These are phyloP conservation scores for mouse (Mus musculus) DNA, from an alignment of 2,113 vertebrate species.

Conservation along the genomic window GRCm39 chr1:179810001-179810500, in stretches of 20 bases:
- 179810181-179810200: background rate
- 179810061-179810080: background rate
- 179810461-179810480: background rate
- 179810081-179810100: background rate
- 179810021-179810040: background rate
- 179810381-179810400: background rate
- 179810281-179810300: background rate
- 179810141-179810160: background rate
- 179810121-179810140: too few species aligned
- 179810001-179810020: background rate
- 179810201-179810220: background rate
- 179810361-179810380: background rate
- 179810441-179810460: background rate
- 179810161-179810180: conserved; percentile 4
- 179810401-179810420: background rate
- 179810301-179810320: background rate
- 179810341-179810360: background rate
- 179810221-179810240: background rate
- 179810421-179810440: background rate
- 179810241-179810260: background rate
- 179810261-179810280: background rate
- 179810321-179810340: background rate
- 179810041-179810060: background rate
- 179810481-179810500: background rate
- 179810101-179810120: background rate